Evolutionary conservation across 2,888 invertebrate genomes (phyloP).

Genomic region (Acheta domesticus): DNA sequence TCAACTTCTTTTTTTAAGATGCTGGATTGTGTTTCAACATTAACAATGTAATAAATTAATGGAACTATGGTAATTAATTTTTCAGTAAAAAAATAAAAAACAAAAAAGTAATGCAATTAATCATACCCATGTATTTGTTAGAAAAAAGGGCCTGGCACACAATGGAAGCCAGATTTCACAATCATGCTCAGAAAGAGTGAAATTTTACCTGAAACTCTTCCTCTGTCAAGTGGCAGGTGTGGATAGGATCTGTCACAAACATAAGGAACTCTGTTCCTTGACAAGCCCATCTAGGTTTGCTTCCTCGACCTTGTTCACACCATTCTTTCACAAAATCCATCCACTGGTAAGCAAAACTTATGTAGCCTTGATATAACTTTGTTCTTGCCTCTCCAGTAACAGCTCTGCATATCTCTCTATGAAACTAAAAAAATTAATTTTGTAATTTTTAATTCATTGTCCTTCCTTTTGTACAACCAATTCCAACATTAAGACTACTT

Average conservation of each 20-base stretch:
- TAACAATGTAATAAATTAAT: too few species aligned
- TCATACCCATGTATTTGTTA: too few species aligned
- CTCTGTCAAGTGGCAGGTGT: slow-evolving; percentile 72
- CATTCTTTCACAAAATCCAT: slow-evolving; percentile 82
- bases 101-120: too few species aligned
- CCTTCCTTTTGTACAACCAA: too few species aligned
- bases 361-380: slow-evolving; percentile 58
- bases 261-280: slow-evolving; percentile 85
- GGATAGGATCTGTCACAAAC: slow-evolving; percentile 78
- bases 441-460: slow-evolving; percentile 3
- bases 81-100: too few species aligned
- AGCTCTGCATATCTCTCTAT: slow-evolving; percentile 69
- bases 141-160: too few species aligned
- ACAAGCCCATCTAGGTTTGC: slow-evolving; percentile 82
- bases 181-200: too few species aligned
- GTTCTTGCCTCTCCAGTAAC: slow-evolving; percentile 51
- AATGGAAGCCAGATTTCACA: too few species aligned
- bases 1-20: too few species aligned
- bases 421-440: slow-evolving; percentile 51
- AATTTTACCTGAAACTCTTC: slow-evolving; percentile 67
- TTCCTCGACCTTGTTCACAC: slow-evolving; percentile 78
- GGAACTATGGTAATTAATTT: too few species aligned
- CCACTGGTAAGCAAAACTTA: slow-evolving; percentile 76
- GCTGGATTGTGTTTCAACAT: too few species aligned
- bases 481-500: too few species aligned